Evolutionary conservation across 2,113 vertebrate species (phyloP).

Genomic region (Pomatorhinus ruficollis): DNA sequence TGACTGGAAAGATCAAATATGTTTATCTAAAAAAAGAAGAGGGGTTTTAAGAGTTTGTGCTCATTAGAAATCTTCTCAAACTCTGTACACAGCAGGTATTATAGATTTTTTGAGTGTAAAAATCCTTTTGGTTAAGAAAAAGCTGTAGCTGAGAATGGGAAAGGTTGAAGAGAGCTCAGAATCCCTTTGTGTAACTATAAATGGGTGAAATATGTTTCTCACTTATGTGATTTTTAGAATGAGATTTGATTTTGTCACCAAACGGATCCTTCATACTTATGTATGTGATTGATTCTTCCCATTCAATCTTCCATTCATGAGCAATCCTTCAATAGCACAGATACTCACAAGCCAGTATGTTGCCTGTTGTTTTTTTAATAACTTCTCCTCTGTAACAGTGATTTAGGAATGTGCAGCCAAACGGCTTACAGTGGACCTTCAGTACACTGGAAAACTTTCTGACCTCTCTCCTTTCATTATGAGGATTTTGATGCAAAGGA

Average conservation of each 20-base stretch:
- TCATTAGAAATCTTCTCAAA: slow-evolving; percentile 42
- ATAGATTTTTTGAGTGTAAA: slow-evolving; percentile 12
- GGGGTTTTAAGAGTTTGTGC: slow-evolving; percentile 51
- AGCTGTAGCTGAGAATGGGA: not conserved
- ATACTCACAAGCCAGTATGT: not conserved
- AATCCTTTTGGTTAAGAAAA: not conserved
- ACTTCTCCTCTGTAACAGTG: not conserved
- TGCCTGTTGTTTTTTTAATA: not conserved
- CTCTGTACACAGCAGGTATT: slow-evolving; percentile 41
- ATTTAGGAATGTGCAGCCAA: not conserved
- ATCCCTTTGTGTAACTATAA: not conserved
- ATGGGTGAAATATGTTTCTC: not conserved
- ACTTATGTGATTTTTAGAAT: not conserved
- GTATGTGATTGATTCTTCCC: not conserved
- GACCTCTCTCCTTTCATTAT: slow-evolving; percentile 25
- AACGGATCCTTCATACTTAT: not conserved
- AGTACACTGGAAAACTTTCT: not conserved
- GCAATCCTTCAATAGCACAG: not conserved
- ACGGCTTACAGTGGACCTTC: not conserved
- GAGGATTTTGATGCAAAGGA: slow-evolving; percentile 1
- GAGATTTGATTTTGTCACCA: not conserved
- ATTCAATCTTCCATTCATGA: not conserved
- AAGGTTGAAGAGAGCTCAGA: not conserved
- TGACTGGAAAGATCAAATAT: slow-evolving; percentile 66
- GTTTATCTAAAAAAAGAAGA: slow-evolving; percentile 54